Percentiles rank a stretch among this genome's conserved stretches.
These are phyloP conservation scores for Melanerpes aurifrons DNA, from an alignment of 2,113 vertebrate species.

Conservation along the genomic window DNA sequence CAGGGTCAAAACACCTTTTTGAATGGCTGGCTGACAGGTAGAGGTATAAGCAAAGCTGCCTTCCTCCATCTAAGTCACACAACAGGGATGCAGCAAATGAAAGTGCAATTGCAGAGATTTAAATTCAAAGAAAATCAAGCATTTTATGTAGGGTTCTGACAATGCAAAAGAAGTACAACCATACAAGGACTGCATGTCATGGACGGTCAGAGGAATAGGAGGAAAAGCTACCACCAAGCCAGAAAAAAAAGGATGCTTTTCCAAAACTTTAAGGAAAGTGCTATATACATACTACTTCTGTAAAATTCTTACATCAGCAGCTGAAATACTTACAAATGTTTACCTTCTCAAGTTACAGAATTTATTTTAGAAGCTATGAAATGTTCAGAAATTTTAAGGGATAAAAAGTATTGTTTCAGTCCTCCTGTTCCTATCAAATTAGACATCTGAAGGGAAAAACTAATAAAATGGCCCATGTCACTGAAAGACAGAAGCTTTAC, in stretches of 20 bases:
- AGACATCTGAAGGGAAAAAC: not conserved
- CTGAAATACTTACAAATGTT: not conserved
- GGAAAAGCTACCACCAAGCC: not conserved
- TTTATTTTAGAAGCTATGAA: constrained; percentile 2
- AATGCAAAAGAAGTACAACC: not conserved
- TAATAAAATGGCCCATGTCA: not conserved
- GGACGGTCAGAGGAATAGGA: not conserved
- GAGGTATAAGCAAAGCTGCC: not conserved
- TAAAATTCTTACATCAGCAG: not conserved
- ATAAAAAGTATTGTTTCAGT: not conserved
- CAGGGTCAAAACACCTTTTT: not conserved
- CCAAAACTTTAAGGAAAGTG: not conserved
- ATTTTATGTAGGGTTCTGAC: not conserved
- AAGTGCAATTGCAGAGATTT: not conserved
- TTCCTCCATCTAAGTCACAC: not conserved
- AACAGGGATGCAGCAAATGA: not conserved
- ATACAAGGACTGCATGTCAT: not conserved
- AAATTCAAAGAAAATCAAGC: not conserved
- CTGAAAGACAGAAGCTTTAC: not conserved
- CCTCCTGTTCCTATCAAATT: not conserved
- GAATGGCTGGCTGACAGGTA: not conserved
- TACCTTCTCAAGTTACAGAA: not conserved
- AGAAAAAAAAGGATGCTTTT: not conserved
- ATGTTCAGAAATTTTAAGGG: not conserved
- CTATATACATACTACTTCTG: not conserved